A percentile compares a stretch with the other conserved stretches of the same genome.
Conservation (phyloP, 1,140 invertebrate species). For the Periplaneta americana region DNA sequence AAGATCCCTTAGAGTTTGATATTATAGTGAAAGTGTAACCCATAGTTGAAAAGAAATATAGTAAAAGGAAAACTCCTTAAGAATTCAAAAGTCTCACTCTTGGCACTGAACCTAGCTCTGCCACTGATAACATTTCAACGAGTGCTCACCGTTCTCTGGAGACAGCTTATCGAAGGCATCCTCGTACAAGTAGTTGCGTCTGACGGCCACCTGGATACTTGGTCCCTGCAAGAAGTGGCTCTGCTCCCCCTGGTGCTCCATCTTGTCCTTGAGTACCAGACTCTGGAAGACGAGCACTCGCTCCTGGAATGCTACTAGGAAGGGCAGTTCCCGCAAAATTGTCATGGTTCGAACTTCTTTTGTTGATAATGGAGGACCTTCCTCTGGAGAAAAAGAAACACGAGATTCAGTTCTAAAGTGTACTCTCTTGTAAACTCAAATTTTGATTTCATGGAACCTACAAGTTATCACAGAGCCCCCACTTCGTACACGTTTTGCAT, state of each 20-base stretch:
- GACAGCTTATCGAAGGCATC: conserved; percentile 95
- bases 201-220: conserved; percentile 71
- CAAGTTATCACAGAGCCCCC: too few species aligned
- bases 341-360: conserved; percentile 84
- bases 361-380: conserved; percentile 78
- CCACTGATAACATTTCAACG: too few species aligned
- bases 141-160: conserved; percentile 70
- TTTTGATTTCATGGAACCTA: too few species aligned
- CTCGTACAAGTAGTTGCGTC: conserved; percentile 92
- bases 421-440: not conserved
- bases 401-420: not conserved
- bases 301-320: conserved; percentile 86
- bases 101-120: too few species aligned
- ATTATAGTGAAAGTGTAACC: too few species aligned
- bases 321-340: conserved; percentile 87
- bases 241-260: conserved; percentile 64
- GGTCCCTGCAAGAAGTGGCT: conserved; percentile 69
- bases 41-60: too few species aligned
- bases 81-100: too few species aligned
- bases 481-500: too few species aligned
- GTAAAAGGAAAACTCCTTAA: too few species aligned
- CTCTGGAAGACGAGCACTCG: conserved; percentile 82
- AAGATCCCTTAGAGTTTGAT: too few species aligned
- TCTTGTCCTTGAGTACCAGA: conserved; percentile 62
- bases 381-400: conserved; percentile 38